Percentiles rank a stretch among this genome's conserved stretches.
phyloP scores from a whole-genome alignment of 1,140 invertebrate genomes.

The Tetranychus urticae region DNA sequence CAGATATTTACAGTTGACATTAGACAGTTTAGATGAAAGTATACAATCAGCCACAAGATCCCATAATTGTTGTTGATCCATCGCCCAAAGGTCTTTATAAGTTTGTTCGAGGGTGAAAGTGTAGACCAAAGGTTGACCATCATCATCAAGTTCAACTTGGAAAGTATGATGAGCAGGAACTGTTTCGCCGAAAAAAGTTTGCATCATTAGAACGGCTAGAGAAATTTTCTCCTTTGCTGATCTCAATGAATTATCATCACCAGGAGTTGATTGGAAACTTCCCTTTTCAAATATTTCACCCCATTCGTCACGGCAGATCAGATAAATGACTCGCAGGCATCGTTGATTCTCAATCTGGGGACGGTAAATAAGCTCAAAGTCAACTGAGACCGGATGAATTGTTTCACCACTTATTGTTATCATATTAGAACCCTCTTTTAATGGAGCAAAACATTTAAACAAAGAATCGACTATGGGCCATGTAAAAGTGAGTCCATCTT shows the following conservation, averaged over 20 bases:
- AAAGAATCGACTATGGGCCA: background rate
- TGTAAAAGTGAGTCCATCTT: background rate
- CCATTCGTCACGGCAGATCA: background rate
- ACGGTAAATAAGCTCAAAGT: background rate
- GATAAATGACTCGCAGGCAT: background rate
- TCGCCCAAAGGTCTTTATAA: conserved; percentile 38
- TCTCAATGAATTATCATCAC: conserved; percentile 32
- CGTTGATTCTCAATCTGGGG: background rate
- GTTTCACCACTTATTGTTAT: background rate
- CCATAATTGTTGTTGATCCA: conserved; percentile 59
- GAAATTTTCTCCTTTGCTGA: conserved; percentile 48
- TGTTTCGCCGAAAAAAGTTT: conserved; percentile 64
- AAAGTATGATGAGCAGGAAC: conserved; percentile 41
- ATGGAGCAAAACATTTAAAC: background rate
- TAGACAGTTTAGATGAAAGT: conserved; percentile 23
- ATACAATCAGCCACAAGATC: conserved; percentile 54
- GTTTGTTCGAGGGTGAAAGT: conserved; percentile 41
- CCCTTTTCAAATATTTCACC: background rate
- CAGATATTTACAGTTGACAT: conserved; percentile 49
- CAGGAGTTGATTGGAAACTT: conserved; percentile 31
- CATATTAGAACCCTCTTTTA: background rate
- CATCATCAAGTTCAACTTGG: conserved; percentile 25
- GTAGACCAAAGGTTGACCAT: conserved; percentile 25
- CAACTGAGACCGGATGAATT: background rate
- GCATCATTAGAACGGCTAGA: conserved; percentile 50